Conservation (phyloP, 2,797 vertebrate genomes). For the Odontamblyopus rebecca region DNA sequence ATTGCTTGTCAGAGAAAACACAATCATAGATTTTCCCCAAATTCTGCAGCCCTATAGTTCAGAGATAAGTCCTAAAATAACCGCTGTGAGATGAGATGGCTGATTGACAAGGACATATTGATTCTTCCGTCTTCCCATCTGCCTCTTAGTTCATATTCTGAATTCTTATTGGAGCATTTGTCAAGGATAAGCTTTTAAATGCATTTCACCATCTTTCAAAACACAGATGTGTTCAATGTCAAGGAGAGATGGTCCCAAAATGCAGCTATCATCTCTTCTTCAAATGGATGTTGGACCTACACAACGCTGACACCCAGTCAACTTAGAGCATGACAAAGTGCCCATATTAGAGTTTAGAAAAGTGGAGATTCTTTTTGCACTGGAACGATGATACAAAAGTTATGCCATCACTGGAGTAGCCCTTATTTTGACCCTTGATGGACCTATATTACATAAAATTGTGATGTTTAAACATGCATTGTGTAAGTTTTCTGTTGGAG, state of each 20-base stretch:
- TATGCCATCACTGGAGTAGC: neutral
- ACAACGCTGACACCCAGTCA: neutral
- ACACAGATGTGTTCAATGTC: neutral
- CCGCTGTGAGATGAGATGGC: too few species aligned
- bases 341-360: slow-evolving; percentile 49
- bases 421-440: neutral
- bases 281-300: neutral
- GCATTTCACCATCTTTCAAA: neutral
- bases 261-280: neutral
- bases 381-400: neutral
- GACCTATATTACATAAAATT: too few species aligned
- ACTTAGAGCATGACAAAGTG: slow-evolving; percentile 15
- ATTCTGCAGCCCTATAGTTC: too few species aligned
- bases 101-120: too few species aligned
- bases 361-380: slow-evolving; percentile 43
- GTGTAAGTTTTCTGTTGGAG: too few species aligned
- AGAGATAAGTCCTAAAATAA: too few species aligned
- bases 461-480: too few species aligned
- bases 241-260: neutral
- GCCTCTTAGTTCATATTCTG: neutral
- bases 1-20: too few species aligned
- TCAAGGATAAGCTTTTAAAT: neutral
- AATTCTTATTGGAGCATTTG: neutral
- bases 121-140: too few species aligned
- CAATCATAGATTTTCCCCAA: too few species aligned